These are phyloP conservation scores for Delichon dasypus DNA, from an alignment of 2,797 vertebrate species.

Conservation along the genomic window DNA sequence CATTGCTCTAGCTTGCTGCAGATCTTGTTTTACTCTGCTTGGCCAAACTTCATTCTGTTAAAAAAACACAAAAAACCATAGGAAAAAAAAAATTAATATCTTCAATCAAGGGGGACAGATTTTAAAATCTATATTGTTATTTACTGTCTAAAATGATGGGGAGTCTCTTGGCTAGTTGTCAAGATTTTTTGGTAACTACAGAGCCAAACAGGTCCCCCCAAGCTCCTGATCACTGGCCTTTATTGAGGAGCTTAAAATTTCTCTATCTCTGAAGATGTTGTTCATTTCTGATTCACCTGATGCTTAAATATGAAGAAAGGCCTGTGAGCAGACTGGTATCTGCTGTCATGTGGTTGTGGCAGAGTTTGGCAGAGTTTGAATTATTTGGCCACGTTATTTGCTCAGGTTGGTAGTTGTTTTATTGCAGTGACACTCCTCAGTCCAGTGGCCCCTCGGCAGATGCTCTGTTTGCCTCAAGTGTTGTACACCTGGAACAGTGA, in stretches of 20 bases:
- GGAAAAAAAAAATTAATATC: background rate
- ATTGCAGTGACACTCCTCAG: background rate
- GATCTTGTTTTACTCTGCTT: background rate
- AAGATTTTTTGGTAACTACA: background rate
- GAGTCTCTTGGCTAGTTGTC: background rate
- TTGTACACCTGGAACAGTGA: background rate
- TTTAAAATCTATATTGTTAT: background rate
- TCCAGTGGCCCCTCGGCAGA: background rate
- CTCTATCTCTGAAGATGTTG: background rate
- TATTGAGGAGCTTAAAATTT: background rate
- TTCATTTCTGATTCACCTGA: background rate
- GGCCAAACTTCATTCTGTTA: background rate
- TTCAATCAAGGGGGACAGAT: background rate
- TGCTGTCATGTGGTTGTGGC: accelerated
- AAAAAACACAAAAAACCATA: accelerated
- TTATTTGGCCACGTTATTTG: background rate
- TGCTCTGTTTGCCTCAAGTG: background rate
- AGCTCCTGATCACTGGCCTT: background rate
- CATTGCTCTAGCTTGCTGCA: background rate
- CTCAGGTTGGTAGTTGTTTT: background rate
- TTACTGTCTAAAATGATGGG: background rate
- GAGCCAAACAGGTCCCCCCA: background rate
- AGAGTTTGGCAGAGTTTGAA: background rate
- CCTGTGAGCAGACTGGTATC: background rate
- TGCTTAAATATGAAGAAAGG: background rate